Evolutionary conservation across 2,888 invertebrate species (phyloP).

Genomic region (Synanthedon andrenaeformis): DNA sequence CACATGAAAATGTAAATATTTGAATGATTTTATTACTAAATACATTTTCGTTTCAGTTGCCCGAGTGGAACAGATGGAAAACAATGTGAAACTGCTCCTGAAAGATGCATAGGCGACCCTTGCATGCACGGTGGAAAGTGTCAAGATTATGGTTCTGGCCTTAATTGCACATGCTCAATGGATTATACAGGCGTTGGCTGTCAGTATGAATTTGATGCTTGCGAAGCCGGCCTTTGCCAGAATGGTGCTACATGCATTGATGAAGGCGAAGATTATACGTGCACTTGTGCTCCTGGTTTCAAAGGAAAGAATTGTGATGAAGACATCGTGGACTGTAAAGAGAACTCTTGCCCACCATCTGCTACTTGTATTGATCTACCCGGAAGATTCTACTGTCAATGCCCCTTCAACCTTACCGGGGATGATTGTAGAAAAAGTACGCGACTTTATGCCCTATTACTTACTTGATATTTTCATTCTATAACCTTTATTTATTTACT

Average conservation of each 20-base stretch:
- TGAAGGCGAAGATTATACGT: conserved; percentile 86
- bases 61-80: conserved; percentile 97
- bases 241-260: conserved; percentile 94
- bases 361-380: conserved; percentile 93
- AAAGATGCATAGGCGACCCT: conserved; percentile 91
- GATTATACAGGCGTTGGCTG: conserved; percentile 91
- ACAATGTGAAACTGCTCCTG: conserved; percentile 96
- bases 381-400: conserved; percentile 93
- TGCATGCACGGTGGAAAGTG: conserved; percentile 97
- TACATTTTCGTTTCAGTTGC: conserved; percentile 67
- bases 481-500: conserved; percentile 1
- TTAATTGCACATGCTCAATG: conserved; percentile 92
- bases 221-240: conserved; percentile 88
- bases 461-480: not conserved
- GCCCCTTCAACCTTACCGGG: conserved; percentile 96
- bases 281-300: conserved; percentile 85
- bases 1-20: not conserved
- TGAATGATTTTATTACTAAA: not conserved
- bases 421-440: conserved; percentile 96
- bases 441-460: conserved; percentile 15
- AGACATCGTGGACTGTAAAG: conserved; percentile 91
- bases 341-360: conserved; percentile 93
- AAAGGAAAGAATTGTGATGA: conserved; percentile 89
- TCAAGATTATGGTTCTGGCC: conserved; percentile 94
- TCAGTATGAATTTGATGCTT: conserved; percentile 94